Base-by-base conservation (phyloP, 2,113 vertebrate species). In the Neodon shergylaensis region DNA sequence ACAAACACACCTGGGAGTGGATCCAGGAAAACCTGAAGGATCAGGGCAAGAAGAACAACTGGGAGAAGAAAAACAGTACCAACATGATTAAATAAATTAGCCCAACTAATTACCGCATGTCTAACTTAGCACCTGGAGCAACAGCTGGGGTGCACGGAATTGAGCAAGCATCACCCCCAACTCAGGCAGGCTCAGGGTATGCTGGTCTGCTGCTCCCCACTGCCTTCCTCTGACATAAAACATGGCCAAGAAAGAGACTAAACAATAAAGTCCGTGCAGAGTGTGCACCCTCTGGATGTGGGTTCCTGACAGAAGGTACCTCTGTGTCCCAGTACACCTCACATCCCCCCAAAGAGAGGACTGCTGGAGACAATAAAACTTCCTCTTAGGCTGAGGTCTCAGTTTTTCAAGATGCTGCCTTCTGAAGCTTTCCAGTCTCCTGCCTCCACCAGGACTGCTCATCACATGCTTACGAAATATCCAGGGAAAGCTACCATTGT, bases 21-120 rank as follows among this genome's bases (percentile, higher is more conserved):
- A 79, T 96, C 97, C 97, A 98, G 97, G 97, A 96, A 97, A 97
- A 97, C 97, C 97, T 96, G 97, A 95, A 96, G 95, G 96, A 96
- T 90, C 90, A 24, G 95, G 96, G 85, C 87, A 87, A 93, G 95
- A 65, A 79, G 93, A 94, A 86, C 94, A 90, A 96, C 93, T 12
- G 49, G 76, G 82, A 96, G 92, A 88, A 96, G 97, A 73, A 73
- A 84, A 82, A 86, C 96, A 97, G 96, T 19, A 77, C 95, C 73
- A 94, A 95, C 95, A 90, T 54, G 97, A 96, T 97, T 94, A 95
- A 95, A 97, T 97, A 95, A 98, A 98, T 98, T 97, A 98, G 97
- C 85, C 81, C 94, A 22, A 54, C 97, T 98, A 98, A 98, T 98
- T 98, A 97, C 95, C 65, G 7, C 94, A 90, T 90, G 92, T 95